A percentile compares a stretch with the other conserved stretches of the same genome.
phyloP scores from a whole-genome alignment of 2,797 vertebrate genomes.

The Botia kubotai region DNA sequence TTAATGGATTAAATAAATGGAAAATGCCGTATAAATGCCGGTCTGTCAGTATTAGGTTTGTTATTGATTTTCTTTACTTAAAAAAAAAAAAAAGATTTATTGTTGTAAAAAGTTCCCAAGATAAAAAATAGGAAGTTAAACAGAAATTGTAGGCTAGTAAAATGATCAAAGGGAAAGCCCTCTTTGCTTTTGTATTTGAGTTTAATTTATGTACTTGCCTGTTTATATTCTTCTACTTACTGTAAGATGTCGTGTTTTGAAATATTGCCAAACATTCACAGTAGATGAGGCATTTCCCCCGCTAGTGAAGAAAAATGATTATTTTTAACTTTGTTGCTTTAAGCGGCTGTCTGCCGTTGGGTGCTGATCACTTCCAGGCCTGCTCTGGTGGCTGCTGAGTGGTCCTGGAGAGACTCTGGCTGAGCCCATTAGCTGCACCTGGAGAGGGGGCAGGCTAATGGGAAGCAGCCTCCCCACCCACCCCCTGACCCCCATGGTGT shows the following conservation, averaged over 20 bases:
- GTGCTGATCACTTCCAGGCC: constrained; percentile 86
- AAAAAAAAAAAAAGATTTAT: neutral
- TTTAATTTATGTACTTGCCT: constrained; percentile 1
- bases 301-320: constrained; percentile 44
- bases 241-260: neutral
- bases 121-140: neutral
- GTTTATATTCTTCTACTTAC: constrained; percentile 13
- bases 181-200: neutral
- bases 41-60: neutral
- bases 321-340: constrained; percentile 40
- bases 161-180: neutral
- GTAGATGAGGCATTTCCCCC: constrained; percentile 12
- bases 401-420: constrained; percentile 79
- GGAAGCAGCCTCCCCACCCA: constrained; percentile 77
- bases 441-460: constrained; percentile 82
- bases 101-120: neutral
- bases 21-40: neutral
- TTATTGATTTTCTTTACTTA: neutral
- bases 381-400: constrained; percentile 69
- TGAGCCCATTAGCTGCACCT: constrained; percentile 90
- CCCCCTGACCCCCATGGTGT: constrained; percentile 68
- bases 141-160: neutral
- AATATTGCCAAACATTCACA: neutral
- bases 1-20: neutral
- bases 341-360: constrained; percentile 48